Conservation (phyloP, 2,888 invertebrate species). For the Prenolepis imparis region DNA sequence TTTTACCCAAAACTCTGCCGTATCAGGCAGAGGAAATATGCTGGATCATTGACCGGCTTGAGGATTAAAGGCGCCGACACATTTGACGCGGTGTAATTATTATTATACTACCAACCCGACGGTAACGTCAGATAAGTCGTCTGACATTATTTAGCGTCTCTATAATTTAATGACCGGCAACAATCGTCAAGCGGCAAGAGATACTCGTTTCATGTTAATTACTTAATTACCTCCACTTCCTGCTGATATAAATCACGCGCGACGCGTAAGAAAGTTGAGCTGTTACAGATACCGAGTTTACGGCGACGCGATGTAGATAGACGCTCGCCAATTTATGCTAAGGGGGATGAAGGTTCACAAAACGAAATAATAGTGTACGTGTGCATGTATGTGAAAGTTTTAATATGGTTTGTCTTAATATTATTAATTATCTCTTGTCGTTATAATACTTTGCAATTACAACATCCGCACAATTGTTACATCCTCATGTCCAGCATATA, state of each 20-base stretch:
- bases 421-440: not conserved
- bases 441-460: not conserved
- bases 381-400: not conserved
- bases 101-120: slow-evolving; percentile 35
- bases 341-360: not conserved
- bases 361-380: not conserved
- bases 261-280: slow-evolving; percentile 4
- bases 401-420: not conserved
- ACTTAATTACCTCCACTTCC: slow-evolving; percentile 41
- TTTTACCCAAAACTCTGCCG: slow-evolving; percentile 38
- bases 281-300: not conserved
- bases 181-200: slow-evolving; percentile 39
- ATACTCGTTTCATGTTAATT: slow-evolving; percentile 40
- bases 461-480: not conserved
- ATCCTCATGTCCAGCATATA: not conserved
- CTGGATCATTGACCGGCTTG: slow-evolving; percentile 19
- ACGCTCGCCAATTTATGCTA: not conserved
- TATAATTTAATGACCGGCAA: slow-evolving; percentile 37
- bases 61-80: slow-evolving; percentile 40
- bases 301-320: slow-evolving; percentile 10
- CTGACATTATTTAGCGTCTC: slow-evolving; percentile 40
- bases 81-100: slow-evolving; percentile 66
- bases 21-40: slow-evolving; percentile 12
- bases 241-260: slow-evolving; percentile 25
- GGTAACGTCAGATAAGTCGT: slow-evolving; percentile 37